A percentile compares a stretch with the other conserved stretches of the same genome.
These are phyloP conservation scores for Galagoides demidoff DNA, from an alignment of 2,797 vertebrate species.

Conservation along the genomic window DNA sequence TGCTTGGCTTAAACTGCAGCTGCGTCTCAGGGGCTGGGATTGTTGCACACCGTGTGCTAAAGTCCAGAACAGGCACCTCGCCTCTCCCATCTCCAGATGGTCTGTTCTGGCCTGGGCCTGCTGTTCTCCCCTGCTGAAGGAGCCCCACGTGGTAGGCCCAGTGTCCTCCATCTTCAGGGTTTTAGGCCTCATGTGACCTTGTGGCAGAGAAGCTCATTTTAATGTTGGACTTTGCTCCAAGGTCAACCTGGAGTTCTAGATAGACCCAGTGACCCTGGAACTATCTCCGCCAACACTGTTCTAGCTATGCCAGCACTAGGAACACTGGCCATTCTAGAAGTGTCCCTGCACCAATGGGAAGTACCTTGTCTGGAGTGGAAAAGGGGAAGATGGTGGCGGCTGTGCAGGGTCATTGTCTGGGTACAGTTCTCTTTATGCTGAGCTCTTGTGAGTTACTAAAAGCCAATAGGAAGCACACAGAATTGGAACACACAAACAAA, in stretches of 20 bases:
- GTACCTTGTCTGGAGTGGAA: background rate
- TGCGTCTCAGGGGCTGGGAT: background rate
- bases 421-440: background rate
- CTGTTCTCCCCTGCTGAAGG: background rate
- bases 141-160: too few relatives aligned
- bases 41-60: background rate
- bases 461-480: background rate
- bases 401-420: background rate
- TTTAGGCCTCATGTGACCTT: background rate
- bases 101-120: background rate
- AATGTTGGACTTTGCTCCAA: background rate
- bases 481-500: background rate
- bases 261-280: background rate
- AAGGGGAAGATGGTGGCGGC: background rate
- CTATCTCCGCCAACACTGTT: background rate
- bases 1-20: background rate
- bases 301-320: background rate
- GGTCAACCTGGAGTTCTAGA: background rate
- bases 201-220: background rate
- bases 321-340: background rate
- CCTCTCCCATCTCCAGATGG: background rate
- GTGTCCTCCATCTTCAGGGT: too few relatives aligned
- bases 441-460: background rate
- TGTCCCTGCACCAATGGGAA: background rate
- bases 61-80: fast-evolving